Evolutionary conservation across 2,888 invertebrate species (phyloP).

Genomic region (Mesorhabditis belari): DNA sequence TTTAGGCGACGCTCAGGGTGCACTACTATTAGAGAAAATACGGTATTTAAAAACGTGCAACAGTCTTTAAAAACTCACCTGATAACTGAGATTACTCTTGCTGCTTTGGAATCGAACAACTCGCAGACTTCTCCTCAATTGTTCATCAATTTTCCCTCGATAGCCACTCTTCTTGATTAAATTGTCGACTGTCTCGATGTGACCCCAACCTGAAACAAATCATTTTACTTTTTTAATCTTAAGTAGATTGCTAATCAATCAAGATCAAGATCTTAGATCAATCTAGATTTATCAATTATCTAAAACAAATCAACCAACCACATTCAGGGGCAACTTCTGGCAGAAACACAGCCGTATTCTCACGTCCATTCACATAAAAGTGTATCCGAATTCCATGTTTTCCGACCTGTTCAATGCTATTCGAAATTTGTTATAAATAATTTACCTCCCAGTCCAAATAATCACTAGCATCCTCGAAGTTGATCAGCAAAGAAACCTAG

Average conservation of each 20-base stretch:
- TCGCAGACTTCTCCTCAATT: constrained; percentile 22
- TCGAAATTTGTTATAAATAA: neutral
- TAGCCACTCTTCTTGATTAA: constrained; percentile 92
- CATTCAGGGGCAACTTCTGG: constrained; percentile 97
- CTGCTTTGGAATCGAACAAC: constrained; percentile 47
- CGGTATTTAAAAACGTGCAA: neutral
- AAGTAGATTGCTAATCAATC: neutral
- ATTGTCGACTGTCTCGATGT: constrained; percentile 94
- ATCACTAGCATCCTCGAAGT: constrained; percentile 90
- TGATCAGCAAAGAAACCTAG: constrained; percentile 83
- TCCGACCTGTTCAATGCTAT: constrained; percentile 57
- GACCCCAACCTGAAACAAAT: constrained; percentile 83
- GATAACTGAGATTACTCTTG: constrained; percentile 35
- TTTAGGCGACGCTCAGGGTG: too few relatives aligned
- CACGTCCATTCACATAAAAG: constrained; percentile 72
- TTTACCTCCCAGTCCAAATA: constrained; percentile 85
- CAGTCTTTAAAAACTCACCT: constrained; percentile 15
- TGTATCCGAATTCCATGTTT: constrained; percentile 83
- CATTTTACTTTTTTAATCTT: neutral
- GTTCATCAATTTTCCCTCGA: constrained; percentile 67
- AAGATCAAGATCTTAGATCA: neutral
- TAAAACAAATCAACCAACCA: constrained; percentile 63
- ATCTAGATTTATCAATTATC: constrained; percentile 2
- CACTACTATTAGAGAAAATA: neutral
- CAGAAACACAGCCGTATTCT: constrained; percentile 89